Percentiles rank a stretch among this genome's conserved stretches.
Conservation (phyloP, 2,113 vertebrate genomes). For the Lucifuga dentata region DNA sequence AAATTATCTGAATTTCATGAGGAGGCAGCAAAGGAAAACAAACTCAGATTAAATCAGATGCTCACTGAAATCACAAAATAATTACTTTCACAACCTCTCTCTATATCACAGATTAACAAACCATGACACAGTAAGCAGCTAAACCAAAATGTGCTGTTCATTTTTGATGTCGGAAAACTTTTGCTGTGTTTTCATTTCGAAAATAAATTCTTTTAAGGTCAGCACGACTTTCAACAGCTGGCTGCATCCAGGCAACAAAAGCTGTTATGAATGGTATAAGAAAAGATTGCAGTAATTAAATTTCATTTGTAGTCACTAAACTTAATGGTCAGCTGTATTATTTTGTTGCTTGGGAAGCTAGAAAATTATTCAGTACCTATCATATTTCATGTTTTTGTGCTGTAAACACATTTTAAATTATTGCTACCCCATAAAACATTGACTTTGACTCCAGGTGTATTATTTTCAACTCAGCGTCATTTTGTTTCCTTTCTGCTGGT, state of each 20-base stretch:
- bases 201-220: conserved; percentile 1
- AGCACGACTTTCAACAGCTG: conserved; percentile 16
- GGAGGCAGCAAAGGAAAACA: conserved; percentile 27
- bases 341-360: conserved; percentile 21
- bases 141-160: not conserved
- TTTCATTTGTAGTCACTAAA: conserved; percentile 15
- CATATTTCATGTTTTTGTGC: conserved; percentile 40
- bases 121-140: not conserved
- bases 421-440: conserved; percentile 42
- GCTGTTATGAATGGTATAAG: conserved; percentile 24
- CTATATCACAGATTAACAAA: conserved; percentile 21
- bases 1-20: conserved; percentile 5
- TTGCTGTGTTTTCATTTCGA: not conserved
- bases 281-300: conserved; percentile 24
- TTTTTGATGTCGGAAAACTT: conserved; percentile 5
- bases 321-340: too few relatives aligned
- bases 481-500: conserved; percentile 53
- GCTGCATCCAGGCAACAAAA: conserved; percentile 24
- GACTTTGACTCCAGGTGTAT: too few relatives aligned
- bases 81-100: conserved; percentile 20
- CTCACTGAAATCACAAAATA: conserved; percentile 25
- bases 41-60: conserved; percentile 14
- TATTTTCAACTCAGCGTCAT: conserved; percentile 41
- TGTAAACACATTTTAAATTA: conserved; percentile 56
- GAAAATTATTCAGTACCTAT: conserved; percentile 27